Conservation (phyloP, 2,888 invertebrate species). For the Vesta saturnalis region DNA sequence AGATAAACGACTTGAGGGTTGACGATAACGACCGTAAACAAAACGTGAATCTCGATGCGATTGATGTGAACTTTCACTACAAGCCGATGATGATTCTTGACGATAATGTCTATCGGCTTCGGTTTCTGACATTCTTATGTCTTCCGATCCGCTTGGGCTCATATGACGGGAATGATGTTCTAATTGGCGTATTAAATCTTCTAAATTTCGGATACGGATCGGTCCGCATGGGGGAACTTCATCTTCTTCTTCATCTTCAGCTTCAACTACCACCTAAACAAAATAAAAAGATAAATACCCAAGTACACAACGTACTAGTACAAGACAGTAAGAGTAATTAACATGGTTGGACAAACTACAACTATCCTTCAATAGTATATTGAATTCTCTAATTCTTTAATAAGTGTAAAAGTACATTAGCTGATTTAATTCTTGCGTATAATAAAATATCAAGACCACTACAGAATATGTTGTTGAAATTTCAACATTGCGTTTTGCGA, state of each 20-base stretch:
- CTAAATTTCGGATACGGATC: conserved; percentile 88
- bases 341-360: too few relatives aligned
- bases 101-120: conserved; percentile 87
- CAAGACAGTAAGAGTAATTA: too few relatives aligned
- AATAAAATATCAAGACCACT: too few relatives aligned
- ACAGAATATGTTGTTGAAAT: too few relatives aligned
- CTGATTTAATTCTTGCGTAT: too few relatives aligned
- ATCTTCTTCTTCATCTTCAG: conserved; percentile 75
- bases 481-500: too few relatives aligned
- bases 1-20: conserved; percentile 58
- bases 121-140: conserved; percentile 88
- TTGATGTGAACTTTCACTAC: conserved; percentile 80
- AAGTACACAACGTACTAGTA: too few relatives aligned
- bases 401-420: too few relatives aligned
- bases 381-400: too few relatives aligned
- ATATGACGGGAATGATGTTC: conserved; percentile 90
- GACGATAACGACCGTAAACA: conserved; percentile 72
- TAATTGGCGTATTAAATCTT: conserved; percentile 88
- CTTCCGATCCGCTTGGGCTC: conserved; percentile 92
- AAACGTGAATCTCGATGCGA: conserved; percentile 81
- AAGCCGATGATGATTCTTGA: conserved; percentile 74
- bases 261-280: conserved; percentile 60
- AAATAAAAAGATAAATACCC: too few relatives aligned
- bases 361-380: too few relatives aligned
- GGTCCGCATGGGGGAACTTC: conserved; percentile 84